Evolutionary conservation across 2,113 vertebrate genomes (phyloP).

Genomic region (Eurypyga helias): DNA sequence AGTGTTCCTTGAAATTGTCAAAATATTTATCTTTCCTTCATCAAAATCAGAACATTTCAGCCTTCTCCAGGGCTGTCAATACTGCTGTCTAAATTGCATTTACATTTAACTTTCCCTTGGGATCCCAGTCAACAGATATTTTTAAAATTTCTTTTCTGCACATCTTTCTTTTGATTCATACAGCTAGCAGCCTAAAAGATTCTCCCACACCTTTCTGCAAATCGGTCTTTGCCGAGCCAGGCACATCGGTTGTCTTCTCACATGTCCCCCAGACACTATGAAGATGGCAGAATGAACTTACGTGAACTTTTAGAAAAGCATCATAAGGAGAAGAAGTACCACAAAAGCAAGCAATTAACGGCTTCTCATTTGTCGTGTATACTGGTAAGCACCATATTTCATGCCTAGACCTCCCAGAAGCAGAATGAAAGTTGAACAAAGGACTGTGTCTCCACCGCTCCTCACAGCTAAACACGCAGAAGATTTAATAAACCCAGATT

Average conservation of each 20-base stretch:
- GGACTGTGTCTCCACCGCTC: background rate
- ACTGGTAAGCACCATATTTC: background rate
- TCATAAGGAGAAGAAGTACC: background rate
- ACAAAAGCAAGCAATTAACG: background rate
- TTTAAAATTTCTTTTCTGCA: slow-evolving; percentile 8
- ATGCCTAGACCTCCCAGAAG: background rate
- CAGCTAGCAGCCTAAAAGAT: background rate
- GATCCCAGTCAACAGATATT: slow-evolving; percentile 49
- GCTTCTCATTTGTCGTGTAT: background rate
- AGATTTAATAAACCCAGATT: background rate
- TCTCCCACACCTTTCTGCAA: background rate
- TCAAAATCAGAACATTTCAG: slow-evolving; percentile 53
- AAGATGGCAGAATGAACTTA: background rate
- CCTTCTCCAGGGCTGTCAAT: slow-evolving; percentile 32
- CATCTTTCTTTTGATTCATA: slow-evolving; percentile 11
- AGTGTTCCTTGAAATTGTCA: slow-evolving; percentile 45
- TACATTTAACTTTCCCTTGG: slow-evolving; percentile 46
- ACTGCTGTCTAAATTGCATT: slow-evolving; percentile 29
- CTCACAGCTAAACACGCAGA: background rate
- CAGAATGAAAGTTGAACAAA: background rate
- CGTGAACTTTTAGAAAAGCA: background rate
- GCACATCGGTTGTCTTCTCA: background rate
- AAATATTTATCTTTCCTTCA: slow-evolving; percentile 51
- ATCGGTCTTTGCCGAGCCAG: background rate
- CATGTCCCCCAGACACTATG: background rate